Percentiles rank a stretch among this genome's conserved stretches.
Conservation (phyloP, 2,888 invertebrate genomes). For the Xestobium rufovillosum region DNA sequence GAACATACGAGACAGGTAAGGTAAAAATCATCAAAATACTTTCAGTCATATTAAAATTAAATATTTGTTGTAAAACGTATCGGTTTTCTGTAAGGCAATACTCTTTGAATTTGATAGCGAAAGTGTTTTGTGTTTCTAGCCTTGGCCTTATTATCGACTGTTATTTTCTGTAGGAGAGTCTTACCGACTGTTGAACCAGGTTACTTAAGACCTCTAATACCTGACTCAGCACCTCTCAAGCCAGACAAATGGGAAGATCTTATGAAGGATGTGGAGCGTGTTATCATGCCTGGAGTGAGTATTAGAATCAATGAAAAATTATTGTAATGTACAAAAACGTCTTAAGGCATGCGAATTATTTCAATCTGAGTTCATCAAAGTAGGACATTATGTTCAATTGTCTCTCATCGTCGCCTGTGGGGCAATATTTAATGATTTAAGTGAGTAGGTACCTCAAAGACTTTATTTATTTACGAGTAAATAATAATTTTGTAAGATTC, state of each 20-base stretch:
- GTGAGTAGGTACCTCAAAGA: no score
- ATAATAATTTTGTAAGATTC: no score
- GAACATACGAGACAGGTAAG: constrained; percentile 84
- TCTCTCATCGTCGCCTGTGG: no score
- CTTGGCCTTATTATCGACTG: not conserved
- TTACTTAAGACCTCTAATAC: constrained; percentile 80
- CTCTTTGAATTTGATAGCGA: constrained; percentile 8
- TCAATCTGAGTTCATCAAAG: no score
- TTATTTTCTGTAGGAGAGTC: constrained; percentile 57
- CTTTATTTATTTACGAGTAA: no score
- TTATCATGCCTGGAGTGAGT: constrained; percentile 91
- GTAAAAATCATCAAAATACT: no score
- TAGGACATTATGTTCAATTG: no score
- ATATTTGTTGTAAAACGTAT: no score
- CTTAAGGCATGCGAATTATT: no score
- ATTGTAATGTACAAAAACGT: constrained; percentile 1
- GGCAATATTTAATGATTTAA: no score
- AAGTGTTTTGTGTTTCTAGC: constrained; percentile 12
- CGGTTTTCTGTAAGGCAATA: constrained; percentile 6
- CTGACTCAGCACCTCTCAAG: constrained; percentile 72
- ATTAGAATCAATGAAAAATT: no score
- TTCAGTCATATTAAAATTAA: no score
- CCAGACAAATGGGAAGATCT: constrained; percentile 88
- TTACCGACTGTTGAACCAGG: constrained; percentile 90
- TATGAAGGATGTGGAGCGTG: constrained; percentile 85